phyloP scores from a whole-genome alignment of 2,888 invertebrate genomes.

The Malacosoma neustria region DNA sequence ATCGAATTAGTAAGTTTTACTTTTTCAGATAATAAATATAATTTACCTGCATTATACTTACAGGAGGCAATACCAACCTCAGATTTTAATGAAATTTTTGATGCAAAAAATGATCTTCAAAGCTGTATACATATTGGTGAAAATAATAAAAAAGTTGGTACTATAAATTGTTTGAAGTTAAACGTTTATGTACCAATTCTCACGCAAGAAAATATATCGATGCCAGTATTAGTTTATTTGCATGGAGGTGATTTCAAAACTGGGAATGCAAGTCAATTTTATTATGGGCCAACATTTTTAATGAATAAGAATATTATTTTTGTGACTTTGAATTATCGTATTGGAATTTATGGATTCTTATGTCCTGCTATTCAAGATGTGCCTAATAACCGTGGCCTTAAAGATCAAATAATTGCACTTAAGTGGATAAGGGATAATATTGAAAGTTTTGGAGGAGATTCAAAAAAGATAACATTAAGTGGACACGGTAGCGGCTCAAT shows the following conservation, averaged over 20 bases:
- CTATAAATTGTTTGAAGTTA: slow-evolving; percentile 23
- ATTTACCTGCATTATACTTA: too few relatives aligned
- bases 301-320: slow-evolving; percentile 30
- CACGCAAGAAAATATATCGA: too few relatives aligned
- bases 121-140: slow-evolving; percentile 26
- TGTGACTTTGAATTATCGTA: slow-evolving; percentile 31
- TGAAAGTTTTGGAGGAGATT: slow-evolving; percentile 37
- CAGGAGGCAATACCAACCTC: too few relatives aligned
- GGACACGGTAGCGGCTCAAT: slow-evolving; percentile 38
- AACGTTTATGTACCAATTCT: slow-evolving; percentile 58
- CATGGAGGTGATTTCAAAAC: slow-evolving; percentile 33
- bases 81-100: slow-evolving; percentile 18
- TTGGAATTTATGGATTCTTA: slow-evolving; percentile 43
- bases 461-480: slow-evolving; percentile 27
- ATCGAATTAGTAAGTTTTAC: too few relatives aligned
- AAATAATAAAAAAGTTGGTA: slow-evolving; percentile 15
- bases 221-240: slow-evolving; percentile 36
- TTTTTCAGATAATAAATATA: too few relatives aligned
- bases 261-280: slow-evolving; percentile 21
- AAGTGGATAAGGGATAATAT: slow-evolving; percentile 40
- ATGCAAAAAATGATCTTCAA: slow-evolving; percentile 24
- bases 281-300: slow-evolving; percentile 28
- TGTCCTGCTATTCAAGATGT: slow-evolving; percentile 36
- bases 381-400: slow-evolving; percentile 43
- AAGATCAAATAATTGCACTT: slow-evolving; percentile 35